A percentile compares a stretch with the other conserved stretches of the same genome.
phyloP scores from a whole-genome alignment of 2,888 invertebrate genomes.

The Drosophila conformis region DNA sequence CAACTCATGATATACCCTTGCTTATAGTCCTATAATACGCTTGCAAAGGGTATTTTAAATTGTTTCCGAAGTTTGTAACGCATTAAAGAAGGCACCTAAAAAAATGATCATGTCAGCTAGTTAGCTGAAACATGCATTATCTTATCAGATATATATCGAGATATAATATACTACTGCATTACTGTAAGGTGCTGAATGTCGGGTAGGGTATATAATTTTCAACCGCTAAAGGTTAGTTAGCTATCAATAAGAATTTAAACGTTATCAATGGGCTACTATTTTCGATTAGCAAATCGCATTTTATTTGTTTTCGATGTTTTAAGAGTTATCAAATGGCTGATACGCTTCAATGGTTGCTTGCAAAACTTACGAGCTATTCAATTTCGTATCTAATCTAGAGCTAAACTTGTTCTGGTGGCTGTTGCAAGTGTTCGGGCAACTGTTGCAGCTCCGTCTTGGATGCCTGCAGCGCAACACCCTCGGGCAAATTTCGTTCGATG shows the following conservation, averaged over 20 bases:
- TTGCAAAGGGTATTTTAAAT: background rate
- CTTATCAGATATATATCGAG: background rate
- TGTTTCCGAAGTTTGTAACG: background rate
- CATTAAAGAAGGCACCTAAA: background rate
- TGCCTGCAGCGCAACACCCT: slow-evolving; percentile 97
- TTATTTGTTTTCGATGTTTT: slow-evolving; percentile 35
- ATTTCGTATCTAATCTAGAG: slow-evolving; percentile 20
- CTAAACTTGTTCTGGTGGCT: slow-evolving; percentile 82
- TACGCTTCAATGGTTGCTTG: slow-evolving; percentile 8
- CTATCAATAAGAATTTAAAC: slow-evolving; percentile 12
- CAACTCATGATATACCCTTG: slow-evolving; percentile 9
- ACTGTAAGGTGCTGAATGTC: slow-evolving; percentile 15
- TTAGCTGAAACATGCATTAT: background rate
- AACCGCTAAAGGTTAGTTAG: background rate
- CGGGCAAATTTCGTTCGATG: slow-evolving; percentile 97
- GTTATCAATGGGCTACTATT: slow-evolving; percentile 38
- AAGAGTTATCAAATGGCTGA: slow-evolving; percentile 43
- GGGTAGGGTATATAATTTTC: slow-evolving; percentile 18
- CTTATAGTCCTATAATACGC: background rate
- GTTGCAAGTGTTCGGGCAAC: slow-evolving; percentile 86
- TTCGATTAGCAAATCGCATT: slow-evolving; percentile 35
- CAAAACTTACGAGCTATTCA: slow-evolving; percentile 25
- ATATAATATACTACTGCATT: background rate
- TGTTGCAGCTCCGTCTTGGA: slow-evolving; percentile 90
- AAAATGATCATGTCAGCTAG: background rate